Base-by-base conservation (phyloP, 2,888 invertebrate genomes). In the Dendrolimus houi region DNA sequence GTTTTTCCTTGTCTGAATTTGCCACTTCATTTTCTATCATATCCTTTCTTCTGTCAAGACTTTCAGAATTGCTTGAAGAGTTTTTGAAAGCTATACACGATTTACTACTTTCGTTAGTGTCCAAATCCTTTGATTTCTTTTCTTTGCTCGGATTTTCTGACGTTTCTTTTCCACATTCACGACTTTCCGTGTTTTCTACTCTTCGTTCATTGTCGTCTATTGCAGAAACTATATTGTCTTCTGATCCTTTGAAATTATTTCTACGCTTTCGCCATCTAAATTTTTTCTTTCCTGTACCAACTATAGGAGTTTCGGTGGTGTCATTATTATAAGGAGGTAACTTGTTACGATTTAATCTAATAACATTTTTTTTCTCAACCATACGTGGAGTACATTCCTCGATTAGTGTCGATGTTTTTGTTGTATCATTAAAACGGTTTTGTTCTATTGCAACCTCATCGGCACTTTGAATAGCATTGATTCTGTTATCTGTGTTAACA, bases 231-330 rank as follows among this genome's bases (percentile, higher is more conserved):
- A 14, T 54, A 17, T 14, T 54, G 8, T 40, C 29, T 29, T 29
- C 29, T 29, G 29, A 29, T 29, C 29, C 29, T 29, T 6, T 47
- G 9, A 47, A 10, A 47, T 6, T 9, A 3, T 47, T 47, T 6
- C 63, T 61, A 62, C 66, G 69, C 64, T 71, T 74, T 12, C 77
- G 72, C 79, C 81, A 81, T 65, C 73, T 76, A 47, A 71, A 76
- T 56, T 69, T 64, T 59, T 65, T 75, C 55, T 66, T 72, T 13
- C 64, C 64, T 17, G 41, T 58, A 58, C 52, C 62, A 55, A 63
- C 63, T 41, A 57, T 54, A 29, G 41, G 54, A n/a, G 47, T 9
- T 42, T 53, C 55, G 57, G 60, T 53, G 29, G 29, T 29, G 29
- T 29, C 6, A 29, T 29, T 29, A 29, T 29, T 29, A 29, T 29